A percentile compares a stretch with the other conserved stretches of the same genome.
Evolutionary conservation across 2,113 vertebrate genomes (phyloP).

Genomic region (Jacana jacana): DNA sequence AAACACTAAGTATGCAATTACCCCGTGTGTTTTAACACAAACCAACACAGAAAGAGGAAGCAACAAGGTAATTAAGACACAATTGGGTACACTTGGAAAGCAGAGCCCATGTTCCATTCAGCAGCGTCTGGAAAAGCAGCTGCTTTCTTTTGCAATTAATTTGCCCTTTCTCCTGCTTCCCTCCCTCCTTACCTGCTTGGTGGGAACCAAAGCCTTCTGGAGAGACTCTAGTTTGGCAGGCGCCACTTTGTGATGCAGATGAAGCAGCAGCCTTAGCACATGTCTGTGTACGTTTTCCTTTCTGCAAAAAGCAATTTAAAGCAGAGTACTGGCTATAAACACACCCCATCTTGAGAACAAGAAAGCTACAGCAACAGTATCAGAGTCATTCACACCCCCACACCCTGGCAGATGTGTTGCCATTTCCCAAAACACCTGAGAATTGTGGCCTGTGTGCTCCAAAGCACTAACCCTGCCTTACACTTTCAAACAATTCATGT

Average conservation of each 20-base stretch:
- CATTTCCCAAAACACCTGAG: neutral
- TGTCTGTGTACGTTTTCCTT: conserved; percentile 97
- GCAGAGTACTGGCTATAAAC: neutral
- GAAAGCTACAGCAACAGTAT: neutral
- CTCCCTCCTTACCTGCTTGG: conserved; percentile 85
- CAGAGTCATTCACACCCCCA: neutral
- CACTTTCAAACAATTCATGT: neutral
- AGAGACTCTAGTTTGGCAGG: conserved; percentile 84
- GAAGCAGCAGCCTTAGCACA: conserved; percentile 86
- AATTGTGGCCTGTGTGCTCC: neutral
- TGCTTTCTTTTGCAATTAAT: neutral
- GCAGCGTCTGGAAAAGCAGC: neutral
- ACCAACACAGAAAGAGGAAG: neutral
- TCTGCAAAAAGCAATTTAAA: conserved; percentile 67
- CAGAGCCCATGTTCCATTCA: neutral
- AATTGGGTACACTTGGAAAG: neutral
- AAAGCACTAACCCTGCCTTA: neutral
- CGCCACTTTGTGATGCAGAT: conserved; percentile 90
- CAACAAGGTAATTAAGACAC: neutral
- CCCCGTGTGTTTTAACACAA: neutral
- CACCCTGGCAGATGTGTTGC: neutral
- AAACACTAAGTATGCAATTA: neutral
- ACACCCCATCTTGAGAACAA: neutral
- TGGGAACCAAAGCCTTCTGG: conserved; percentile 90
- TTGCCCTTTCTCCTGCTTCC: neutral